Percentiles rank a stretch among this genome's conserved stretches.
Conservation (phyloP, 1,140 invertebrate genomes). For the Armadillidium nasatum region DNA sequence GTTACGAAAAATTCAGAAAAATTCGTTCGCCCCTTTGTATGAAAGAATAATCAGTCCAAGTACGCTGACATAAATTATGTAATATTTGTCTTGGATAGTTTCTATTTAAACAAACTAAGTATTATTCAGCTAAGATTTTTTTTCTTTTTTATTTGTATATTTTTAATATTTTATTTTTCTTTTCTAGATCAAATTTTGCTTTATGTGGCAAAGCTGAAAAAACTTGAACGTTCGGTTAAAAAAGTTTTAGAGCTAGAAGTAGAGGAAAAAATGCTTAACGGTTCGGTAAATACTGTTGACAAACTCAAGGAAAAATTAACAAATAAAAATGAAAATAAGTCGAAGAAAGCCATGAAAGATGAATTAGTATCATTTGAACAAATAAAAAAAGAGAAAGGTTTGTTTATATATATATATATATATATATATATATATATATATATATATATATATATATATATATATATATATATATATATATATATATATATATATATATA, state of each 20-base stretch:
- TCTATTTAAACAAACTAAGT: too few relatives aligned
- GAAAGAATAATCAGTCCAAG: not conserved
- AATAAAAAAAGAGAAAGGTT: not conserved
- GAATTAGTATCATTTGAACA: not conserved
- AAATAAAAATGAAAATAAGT: not conserved
- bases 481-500: too few relatives aligned
- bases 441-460: too few relatives aligned
- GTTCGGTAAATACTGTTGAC: not conserved
- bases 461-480: too few relatives aligned
- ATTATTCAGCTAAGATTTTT: too few relatives aligned
- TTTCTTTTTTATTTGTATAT: not conserved
- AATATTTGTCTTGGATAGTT: too few relatives aligned
- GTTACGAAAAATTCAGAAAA: not conserved
- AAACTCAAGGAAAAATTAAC: not conserved
- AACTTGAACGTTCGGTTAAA: not conserved
- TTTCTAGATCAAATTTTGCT: not conserved
- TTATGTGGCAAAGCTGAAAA: not conserved
- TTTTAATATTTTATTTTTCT: not conserved
- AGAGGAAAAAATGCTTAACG: not conserved
- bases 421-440: too few relatives aligned
- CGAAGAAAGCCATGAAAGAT: not conserved
- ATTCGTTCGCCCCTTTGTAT: not conserved
- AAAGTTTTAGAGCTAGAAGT: not conserved
- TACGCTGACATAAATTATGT: not conserved
- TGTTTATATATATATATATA: too few relatives aligned